Evolutionary conservation across 2,797 vertebrate species (phyloP), one percentile per base, ranked within the genome.

Genomic region (Poecile montanus): DNA sequence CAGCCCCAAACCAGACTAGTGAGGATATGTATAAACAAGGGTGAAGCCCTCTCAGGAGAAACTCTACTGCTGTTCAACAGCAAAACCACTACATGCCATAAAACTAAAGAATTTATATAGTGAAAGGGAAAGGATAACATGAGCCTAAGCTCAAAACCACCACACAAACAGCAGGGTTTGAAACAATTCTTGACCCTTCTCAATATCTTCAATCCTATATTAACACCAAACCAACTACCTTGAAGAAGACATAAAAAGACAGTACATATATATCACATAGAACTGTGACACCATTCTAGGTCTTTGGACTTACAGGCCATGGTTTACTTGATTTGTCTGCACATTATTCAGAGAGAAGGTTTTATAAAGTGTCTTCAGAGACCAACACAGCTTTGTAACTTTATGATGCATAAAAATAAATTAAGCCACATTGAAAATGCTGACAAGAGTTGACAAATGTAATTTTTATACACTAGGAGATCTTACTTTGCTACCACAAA

Each of bases 401-500:
- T 83, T 50, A 67, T 45, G 42, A 53, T 40, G n/a, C 93, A 67
- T 68, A 92, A 89, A 87, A 93, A 54, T 45, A 62, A 94, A 83
- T 50, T 76, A 89, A 88, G 51, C 32, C 48, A 75, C 44, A 58
- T 2, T 76, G 54, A 83, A 90, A 80, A 88, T 73, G 61, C 36
- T 76, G 32, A 26, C 7, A 40, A 66, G 23, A 89, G 48, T 42
- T 74, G 34, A 14, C 20, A 76, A 91, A 89, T 65, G n/a, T 14
- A 85, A 74, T 79, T 92, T 93, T 83, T 71, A 45, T 51, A 47
- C 27, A 8, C 34, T n/a, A 85, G 67, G 29, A 71, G 8, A 44
- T 36, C 34, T 83, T 84, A 89, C 42, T 88, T 92, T 79, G n/a
- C 72, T 94, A 76, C 42, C 60, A 89, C 62, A 85, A 93, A 94